Base-by-base conservation (phyloP, 23 tunicate genomes). In the Oikopleura albicans region DNA sequence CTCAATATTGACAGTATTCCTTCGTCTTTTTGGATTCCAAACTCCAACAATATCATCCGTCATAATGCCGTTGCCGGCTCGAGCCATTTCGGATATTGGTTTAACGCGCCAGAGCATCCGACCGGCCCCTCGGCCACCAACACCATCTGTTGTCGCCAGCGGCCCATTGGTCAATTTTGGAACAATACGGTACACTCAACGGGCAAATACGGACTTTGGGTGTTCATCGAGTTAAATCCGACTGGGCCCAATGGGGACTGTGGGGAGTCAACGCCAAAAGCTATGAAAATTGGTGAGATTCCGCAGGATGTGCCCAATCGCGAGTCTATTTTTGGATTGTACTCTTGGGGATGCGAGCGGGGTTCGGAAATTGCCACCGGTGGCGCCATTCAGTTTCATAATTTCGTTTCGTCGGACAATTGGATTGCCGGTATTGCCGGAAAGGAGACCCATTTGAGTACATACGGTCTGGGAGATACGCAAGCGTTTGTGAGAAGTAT, bases 201-300 rank as follows among this genome's bases (percentile, higher is more conserved):
- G 40, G 99, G 99, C 34, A 91, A 95, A 95, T 95, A 86, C 75
- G 99, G 99, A 41, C 56, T 95, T 35, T 95, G 99, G 99, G 87
- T 95, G 39, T 95, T 95, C 83, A 66, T 83, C 86, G 79, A 71
- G 27, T 35, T 83, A 27, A 41, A 38, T 40, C 88, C 88, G 0
- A 84, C 79, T 31, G 79, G 79, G 2, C 79, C 79, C 28, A 71
- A 71, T 71, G 79, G 79, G 28, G 79, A 71, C 31, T 71, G 79
- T 71, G 79, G 79, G 33, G 79, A 71, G 37, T 2, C 34, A 16
- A 37, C 79, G 28, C 79, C 79, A 71, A 71, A 71, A 71, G 79
- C 79, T 22, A 16, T 71, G 34, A 71, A 71, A 29, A 71, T 71
- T 71, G 79, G 79, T 16, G 79, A 71, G 37, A 71, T 71, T 71